Percentiles rank a stretch among this genome's conserved stretches.
phyloP scores from a whole-genome alignment of 2,113 vertebrate species.

The Corythaeola cristata region DNA sequence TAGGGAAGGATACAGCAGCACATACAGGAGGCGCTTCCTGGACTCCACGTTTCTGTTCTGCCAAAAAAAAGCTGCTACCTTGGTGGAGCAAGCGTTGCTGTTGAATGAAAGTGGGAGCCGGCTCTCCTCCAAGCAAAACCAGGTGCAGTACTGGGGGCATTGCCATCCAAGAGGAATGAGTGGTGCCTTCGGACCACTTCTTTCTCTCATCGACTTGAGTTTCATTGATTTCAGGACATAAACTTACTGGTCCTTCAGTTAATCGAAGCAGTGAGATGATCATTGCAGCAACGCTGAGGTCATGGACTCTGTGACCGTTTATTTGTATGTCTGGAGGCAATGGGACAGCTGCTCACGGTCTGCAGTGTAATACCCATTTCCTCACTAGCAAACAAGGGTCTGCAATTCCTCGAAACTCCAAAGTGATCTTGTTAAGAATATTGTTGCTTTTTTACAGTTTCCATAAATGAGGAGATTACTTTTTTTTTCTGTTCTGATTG shows the following conservation, averaged over 20 bases:
- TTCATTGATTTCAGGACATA: background rate
- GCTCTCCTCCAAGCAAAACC: background rate
- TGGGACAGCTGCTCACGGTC: background rate
- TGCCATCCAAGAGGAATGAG: background rate
- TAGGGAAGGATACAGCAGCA: background rate
- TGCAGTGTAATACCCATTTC: background rate
- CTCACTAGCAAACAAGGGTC: background rate
- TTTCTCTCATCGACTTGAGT: background rate
- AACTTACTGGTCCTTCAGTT: background rate
- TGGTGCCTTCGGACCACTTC: background rate
- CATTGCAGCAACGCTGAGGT: background rate
- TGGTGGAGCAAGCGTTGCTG: background rate
- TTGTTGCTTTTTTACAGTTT: background rate
- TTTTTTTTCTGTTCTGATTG: background rate
- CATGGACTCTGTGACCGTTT: background rate
- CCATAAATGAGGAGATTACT: background rate
- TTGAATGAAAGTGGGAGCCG: background rate
- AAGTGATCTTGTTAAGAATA: background rate
- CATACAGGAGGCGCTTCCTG: background rate
- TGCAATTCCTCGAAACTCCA: background rate
- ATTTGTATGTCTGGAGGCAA: background rate
- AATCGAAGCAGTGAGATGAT: background rate
- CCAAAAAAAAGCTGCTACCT: background rate
- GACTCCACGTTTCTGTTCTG: background rate
- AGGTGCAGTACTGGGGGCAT: background rate